Evolutionary conservation across 2,888 invertebrate species (phyloP), one percentile per base, ranked within the genome.

Genomic region (Mactromeris polynyma): DNA sequence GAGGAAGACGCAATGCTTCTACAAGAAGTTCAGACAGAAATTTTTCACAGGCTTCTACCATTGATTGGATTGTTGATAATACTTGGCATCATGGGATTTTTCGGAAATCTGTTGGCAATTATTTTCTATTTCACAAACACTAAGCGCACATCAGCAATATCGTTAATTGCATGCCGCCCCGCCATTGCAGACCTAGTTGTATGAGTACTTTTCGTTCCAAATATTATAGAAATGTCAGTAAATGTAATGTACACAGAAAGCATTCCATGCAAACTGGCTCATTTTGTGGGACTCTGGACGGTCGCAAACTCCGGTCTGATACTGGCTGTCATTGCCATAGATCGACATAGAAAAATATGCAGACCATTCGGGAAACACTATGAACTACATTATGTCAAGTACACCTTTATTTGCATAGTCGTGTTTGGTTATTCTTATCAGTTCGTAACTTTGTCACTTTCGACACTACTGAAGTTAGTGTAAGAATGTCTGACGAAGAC

Each of bases 311-410:
- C 89, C 7, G 69, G 84, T 26, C 38, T 90, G 6, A 85, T 85
- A 26, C 73, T 90, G 19, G 77, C 79, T 82, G 51, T 90, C 14
- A 84, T 90, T 17, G 84, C 89, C 9, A 85, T 90, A 2, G 89
- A 90, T 64, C 33, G 89, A 40, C 82, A 90, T 73, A 51, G 78
- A 31, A 90, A 87, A 31, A 64, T 90, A 26, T 90, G 89, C 46
- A 46, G 33, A 2, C 87, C 89, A 9, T 80, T 85, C 51, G 85
- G 83, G 7, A 85, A 79, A 46, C 89, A 90, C 73, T 40, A 69
- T 69, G 64, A 58, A n/a, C 40, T 82, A 7, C 40, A 7, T 4
- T 14, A 36, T 51, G 54, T 46, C 40, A 80, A 80, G 36, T 80
- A 19, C 40, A 31, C 42, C n/a, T n/a, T 87, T 2, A 14, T 73